A percentile compares a stretch with the other conserved stretches of the same genome.
These are phyloP conservation scores for Cryptotermes secundus DNA, from an alignment of 1,140 invertebrate genomes.

Conservation along the genomic window DNA sequence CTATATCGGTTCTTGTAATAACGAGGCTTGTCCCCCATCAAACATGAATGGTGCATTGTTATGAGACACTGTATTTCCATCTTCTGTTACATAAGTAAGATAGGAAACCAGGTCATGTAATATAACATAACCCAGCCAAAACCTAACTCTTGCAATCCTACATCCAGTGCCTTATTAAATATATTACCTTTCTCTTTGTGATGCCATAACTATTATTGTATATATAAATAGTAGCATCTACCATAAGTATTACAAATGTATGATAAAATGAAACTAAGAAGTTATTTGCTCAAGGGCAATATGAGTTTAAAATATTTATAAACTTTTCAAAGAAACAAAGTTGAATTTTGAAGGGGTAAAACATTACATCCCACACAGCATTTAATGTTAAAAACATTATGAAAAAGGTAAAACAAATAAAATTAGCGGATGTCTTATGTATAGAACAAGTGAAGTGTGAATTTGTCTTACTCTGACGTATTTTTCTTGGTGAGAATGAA, in stretches of 20 bases:
- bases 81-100: neutral
- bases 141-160: constrained; percentile 22
- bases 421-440: too few relatives aligned
- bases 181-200: neutral
- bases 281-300: constrained; percentile 18
- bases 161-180: constrained; percentile 27
- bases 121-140: constrained; percentile 18
- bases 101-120: neutral
- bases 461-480: too few relatives aligned
- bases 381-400: too few relatives aligned
- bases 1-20: neutral
- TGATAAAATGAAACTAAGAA: neutral
- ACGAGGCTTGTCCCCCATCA: neutral
- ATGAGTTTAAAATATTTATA: neutral
- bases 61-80: neutral
- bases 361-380: too few relatives aligned
- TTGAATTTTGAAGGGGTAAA: neutral
- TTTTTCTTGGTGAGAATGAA: too few relatives aligned
- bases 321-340: neutral
- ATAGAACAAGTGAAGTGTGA: too few relatives aligned
- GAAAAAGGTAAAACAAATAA: too few relatives aligned
- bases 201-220: neutral
- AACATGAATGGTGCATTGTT: neutral
- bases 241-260: constrained; percentile 2
- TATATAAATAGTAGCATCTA: neutral